Evolutionary conservation across 2,113 vertebrate species (phyloP).

Genomic region (Lophotis ruficrista): DNA sequence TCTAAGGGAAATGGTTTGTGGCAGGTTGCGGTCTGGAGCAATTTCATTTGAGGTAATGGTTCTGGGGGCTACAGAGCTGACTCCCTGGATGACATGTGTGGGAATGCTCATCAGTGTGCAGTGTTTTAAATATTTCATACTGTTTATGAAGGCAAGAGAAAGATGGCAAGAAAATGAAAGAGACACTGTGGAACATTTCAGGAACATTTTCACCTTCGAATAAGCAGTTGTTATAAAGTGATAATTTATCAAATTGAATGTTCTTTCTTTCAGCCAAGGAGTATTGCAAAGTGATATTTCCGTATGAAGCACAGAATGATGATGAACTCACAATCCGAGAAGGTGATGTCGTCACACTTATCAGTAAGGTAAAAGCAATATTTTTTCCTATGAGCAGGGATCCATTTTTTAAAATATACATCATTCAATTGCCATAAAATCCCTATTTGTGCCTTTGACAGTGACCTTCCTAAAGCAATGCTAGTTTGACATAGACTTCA

Average conservation of each 20-base stretch:
- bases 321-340: conserved; percentile 97
- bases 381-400: not conserved
- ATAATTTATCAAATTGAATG: conserved; percentile 9
- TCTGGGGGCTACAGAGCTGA: not conserved
- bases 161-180: not conserved
- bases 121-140: conserved; percentile 14
- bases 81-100: not conserved
- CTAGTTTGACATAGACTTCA: not conserved
- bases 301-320: conserved; percentile 95
- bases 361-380: conserved; percentile 87
- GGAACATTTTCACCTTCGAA: conserved; percentile 1
- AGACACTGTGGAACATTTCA: not conserved
- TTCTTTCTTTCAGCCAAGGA: conserved; percentile 86
- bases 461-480: not conserved
- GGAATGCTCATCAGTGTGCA: not conserved
- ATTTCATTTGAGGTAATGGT: not conserved
- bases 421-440: not conserved
- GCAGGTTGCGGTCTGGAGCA: not conserved
- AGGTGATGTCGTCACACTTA: conserved; percentile 91
- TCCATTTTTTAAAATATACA: not conserved
- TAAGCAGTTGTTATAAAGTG: not conserved
- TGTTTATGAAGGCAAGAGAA: conserved; percentile 5
- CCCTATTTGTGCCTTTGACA: not conserved
- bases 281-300: conserved; percentile 96
- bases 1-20: not conserved